A percentile compares a stretch with the other conserved stretches of the same genome.
These are phyloP conservation scores for Macrotis lagotis DNA, from an alignment of 2,113 vertebrate species.

Conservation along the genomic window DNA sequence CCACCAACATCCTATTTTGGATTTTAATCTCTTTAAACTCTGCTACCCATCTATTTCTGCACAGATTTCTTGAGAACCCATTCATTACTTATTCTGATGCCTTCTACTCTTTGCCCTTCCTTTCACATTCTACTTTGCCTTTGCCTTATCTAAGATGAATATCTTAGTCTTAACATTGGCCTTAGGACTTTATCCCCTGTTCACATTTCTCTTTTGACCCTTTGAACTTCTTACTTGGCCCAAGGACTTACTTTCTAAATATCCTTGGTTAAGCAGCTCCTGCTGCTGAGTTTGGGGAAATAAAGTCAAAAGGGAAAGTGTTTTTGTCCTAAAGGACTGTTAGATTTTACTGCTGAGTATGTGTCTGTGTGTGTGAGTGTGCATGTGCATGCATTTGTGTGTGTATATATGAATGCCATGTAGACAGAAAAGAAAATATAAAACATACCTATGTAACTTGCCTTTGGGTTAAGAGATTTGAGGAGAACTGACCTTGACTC, in stretches of 20 bases:
- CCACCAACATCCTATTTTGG: neutral
- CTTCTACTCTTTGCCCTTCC: neutral
- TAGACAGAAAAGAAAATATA: neutral
- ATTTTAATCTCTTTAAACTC: neutral
- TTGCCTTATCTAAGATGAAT: neutral
- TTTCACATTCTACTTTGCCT: neutral
- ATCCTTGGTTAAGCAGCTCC: neutral
- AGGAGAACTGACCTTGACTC: neutral
- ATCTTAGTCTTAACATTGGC: neutral
- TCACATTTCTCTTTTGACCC: neutral
- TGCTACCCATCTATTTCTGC: neutral
- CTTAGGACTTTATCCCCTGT: neutral
- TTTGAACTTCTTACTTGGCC: neutral
- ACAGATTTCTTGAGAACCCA: neutral
- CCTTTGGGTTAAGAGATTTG: neutral
- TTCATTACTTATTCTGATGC: neutral
- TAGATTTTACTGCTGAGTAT: neutral
- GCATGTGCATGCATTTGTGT: too few relatives aligned
- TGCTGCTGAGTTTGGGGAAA: neutral
- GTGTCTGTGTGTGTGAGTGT: too few relatives aligned
- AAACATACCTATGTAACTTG: too few relatives aligned
- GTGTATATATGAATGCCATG: neutral
- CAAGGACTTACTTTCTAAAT: neutral
- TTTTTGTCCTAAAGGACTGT: neutral
- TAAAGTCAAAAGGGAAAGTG: neutral